Evolutionary conservation across 2,797 vertebrate species (phyloP), one percentile per base, ranked within the genome.

Genomic region (Halcyon leucocephala): DNA sequence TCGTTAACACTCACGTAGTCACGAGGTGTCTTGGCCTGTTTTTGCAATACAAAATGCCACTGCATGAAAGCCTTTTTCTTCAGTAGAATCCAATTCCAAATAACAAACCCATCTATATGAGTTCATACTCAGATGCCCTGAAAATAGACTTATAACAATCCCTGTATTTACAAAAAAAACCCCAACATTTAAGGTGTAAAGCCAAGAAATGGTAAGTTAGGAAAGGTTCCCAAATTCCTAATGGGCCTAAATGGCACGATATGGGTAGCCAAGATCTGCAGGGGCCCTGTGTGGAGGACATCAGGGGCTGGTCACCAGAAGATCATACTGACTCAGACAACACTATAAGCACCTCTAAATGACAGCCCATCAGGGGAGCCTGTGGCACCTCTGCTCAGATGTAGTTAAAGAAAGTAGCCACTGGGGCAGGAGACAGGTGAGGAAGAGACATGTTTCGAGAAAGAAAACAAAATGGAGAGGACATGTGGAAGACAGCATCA

Each of bases 371-470:
- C 42, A 22, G 41, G 26, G 22, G 7, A 73, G 11, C 21, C 41
- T 2, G 1, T 3, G 0, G 9, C 10, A 80, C 15, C 12, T 85
- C 60, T 44, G 14, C 15, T 35, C 18, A 54, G 10, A 35, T 0
- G 0, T 2, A n/a, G 26, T 12, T 74, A 31, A 64, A 57, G 55
- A 69, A 74, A 64, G 42, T 16, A 86, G 51, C 28, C 8, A 2
- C 48, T 31, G 12, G 13, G 28, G 18, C 31, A 16, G 22, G 24
- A 87, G 26, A n/a, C 14, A 16, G 3, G 0, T 14, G 28, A 60
- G 33, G 33, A 77, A 54, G 25, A 58, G 33, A 37, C 0, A 0
- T 3, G 22, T 24, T 55, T 41, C 37, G 61, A 80, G 54, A 28
- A 73, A 48, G 49, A 18, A 65, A 60, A 24, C 16, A 35, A 58